Evolutionary conservation across 2,113 vertebrate genomes (phyloP), one percentile per base, ranked within the genome.

Genomic region (Cyprinodon tularosa): DNA sequence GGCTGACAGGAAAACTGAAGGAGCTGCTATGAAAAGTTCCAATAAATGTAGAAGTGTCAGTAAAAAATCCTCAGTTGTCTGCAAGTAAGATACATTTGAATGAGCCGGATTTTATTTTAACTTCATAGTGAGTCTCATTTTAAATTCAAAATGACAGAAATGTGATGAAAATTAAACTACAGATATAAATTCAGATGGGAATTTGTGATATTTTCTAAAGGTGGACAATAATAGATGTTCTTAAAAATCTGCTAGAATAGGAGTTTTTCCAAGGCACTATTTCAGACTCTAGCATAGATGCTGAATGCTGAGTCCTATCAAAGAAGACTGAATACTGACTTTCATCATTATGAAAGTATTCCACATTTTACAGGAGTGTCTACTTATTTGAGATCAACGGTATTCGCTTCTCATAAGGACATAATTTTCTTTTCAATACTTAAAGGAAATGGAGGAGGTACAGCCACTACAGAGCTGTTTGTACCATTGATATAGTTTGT

Each of bases 401-500:
- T 20, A 17, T 57, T 57, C 17, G n/a, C 48, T 50, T 50, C 14
- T 15, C 14, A 14, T 48, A 15, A 3, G 15, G 14, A 3, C 47
- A 48, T 48, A 12, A 48, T 48, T 15, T 45, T 12, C 9, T 45
- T 45, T 45, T 45, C 44, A 45, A 45, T 45, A 45, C 9, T 45
- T 11, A 9, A 2, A 45, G 44, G 44, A 10, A 45, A 45, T 45
- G 7, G n/a, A 60, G 29, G n/a, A 60, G 10, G 11, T 4, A 29
- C 17, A 45, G 44, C 37, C 50, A 8, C 50, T 20, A 10, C 50
- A 42, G 20, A 47, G 10, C 7, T 74, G 64, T 17, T 50, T 65
- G 65, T 29, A 37, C 59, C 12, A 11, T 62, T 62, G 64, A 12
- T 22, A 76, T 59, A 68, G 65, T 68, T 36, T 63, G 68, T 57